A percentile compares a stretch with the other conserved stretches of the same genome.
Conservation (phyloP, 2,113 vertebrate genomes). For the Condylura cristata region DNA sequence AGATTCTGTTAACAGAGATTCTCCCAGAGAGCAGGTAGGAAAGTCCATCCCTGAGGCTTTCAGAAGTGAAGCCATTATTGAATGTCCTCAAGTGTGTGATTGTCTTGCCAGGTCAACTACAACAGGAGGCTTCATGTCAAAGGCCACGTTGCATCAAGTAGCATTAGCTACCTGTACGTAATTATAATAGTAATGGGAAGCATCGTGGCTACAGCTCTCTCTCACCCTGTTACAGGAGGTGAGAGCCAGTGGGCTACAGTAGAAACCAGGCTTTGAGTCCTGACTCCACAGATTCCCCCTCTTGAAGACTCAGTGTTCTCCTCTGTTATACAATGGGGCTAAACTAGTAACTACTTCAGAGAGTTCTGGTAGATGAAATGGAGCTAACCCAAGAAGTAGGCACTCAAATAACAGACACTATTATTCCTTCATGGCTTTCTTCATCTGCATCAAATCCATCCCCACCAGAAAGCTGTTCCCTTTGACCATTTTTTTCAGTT, state of each 20-base stretch:
- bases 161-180: not conserved
- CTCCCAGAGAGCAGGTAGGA: not conserved
- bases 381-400: not conserved
- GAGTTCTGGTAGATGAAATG: not conserved
- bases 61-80: not conserved
- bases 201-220: not conserved
- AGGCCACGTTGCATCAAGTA: not conserved
- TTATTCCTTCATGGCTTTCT: not conserved
- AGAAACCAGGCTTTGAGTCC: not conserved
- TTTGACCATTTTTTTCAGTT: not conserved
- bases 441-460: not conserved
- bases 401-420: too few species aligned
- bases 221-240: not conserved
- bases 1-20: not conserved
- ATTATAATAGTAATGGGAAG: not conserved
- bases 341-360: not conserved
- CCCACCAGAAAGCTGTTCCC: not conserved
- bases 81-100: not conserved
- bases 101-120: not conserved
- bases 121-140: not conserved
- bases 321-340: not conserved
- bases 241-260: not conserved
- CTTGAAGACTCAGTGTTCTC: not conserved
- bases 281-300: not conserved
- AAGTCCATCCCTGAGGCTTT: not conserved